These are phyloP conservation scores for Pristionchus pacificus DNA, from an alignment of 1,140 invertebrate genomes.

Conservation along the genomic window DNA sequence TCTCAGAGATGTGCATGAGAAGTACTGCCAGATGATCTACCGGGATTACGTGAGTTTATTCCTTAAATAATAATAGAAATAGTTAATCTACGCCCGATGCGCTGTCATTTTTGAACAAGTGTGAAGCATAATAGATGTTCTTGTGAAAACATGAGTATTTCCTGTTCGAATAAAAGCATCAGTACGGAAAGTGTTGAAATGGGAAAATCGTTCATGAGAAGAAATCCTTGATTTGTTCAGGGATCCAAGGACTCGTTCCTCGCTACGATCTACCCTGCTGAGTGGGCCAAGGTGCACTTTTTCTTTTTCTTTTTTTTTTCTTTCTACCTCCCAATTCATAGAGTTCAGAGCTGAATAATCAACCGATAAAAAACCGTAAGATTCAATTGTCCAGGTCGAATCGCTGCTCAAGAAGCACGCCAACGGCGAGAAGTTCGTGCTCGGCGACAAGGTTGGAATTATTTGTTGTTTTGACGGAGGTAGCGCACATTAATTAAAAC, in stretches of 20 bases:
- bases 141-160: not conserved
- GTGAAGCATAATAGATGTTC: conserved; percentile 27
- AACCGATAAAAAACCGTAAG: too few relatives aligned
- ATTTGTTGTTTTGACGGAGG: too few relatives aligned
- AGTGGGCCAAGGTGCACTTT: conserved; percentile 39
- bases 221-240: too few relatives aligned
- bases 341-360: too few relatives aligned
- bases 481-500: too few relatives aligned
- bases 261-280: conserved; percentile 34
- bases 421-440: conserved; percentile 27
- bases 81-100: too few relatives aligned
- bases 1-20: conserved; percentile 45
- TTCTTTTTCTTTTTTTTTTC: too few relatives aligned
- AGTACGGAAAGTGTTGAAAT: not conserved
- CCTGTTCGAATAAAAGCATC: not conserved
- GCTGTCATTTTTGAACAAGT: conserved; percentile 11
- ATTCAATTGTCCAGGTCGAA: too few relatives aligned
- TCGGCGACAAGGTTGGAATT: conserved; percentile 33
- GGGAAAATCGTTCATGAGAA: too few relatives aligned
- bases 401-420: conserved; percentile 32
- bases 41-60: conserved; percentile 52
- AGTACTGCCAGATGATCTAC: conserved; percentile 53
- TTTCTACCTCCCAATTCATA: too few relatives aligned
- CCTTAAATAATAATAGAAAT: too few relatives aligned
- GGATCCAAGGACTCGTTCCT: conserved; percentile 48